phyloP scores from a whole-genome alignment of 2,113 vertebrate genomes.

The Amia ocellicauda region DNA sequence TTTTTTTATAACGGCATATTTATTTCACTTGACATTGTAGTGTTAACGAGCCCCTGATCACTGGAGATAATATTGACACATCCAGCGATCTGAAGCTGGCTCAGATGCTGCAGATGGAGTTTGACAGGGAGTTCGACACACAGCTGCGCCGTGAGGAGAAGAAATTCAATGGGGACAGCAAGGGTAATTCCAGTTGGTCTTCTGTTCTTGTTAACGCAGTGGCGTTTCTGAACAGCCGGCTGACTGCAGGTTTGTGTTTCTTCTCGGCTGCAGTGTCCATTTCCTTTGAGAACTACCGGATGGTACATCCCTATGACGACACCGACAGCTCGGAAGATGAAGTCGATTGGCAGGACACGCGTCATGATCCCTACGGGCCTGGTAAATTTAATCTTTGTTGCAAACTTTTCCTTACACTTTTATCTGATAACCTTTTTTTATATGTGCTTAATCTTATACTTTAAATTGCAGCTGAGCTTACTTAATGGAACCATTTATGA shows the following conservation, averaged over 20 bases:
- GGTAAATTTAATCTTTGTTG: slow-evolving; percentile 57
- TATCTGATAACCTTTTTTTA: too few species aligned
- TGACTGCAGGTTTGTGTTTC: background rate
- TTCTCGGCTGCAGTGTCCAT: slow-evolving; percentile 80
- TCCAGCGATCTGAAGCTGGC: slow-evolving; percentile 90
- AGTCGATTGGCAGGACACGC: slow-evolving; percentile 97
- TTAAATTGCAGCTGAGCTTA: too few species aligned
- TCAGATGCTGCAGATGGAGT: slow-evolving; percentile 97
- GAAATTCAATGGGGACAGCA: slow-evolving; percentile 96
- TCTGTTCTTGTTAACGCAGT: background rate
- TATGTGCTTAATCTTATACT: too few species aligned
- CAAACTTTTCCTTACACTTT: background rate
- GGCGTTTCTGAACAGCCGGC: background rate
- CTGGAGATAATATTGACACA: slow-evolving; percentile 72
- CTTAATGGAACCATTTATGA: too few species aligned
- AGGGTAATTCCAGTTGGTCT: slow-evolving; percentile 69
- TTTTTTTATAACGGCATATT: too few species aligned
- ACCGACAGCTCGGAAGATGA: slow-evolving; percentile 95
- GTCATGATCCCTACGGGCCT: slow-evolving; percentile 85
- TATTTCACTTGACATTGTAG: too few species aligned
- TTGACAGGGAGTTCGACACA: slow-evolving; percentile 90
- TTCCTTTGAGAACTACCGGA: slow-evolving; percentile 97
- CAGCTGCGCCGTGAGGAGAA: slow-evolving; percentile 91
- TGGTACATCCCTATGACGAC: slow-evolving; percentile 88
- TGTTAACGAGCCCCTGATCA: slow-evolving; percentile 60